A percentile compares a stretch with the other conserved stretches of the same genome.
Conservation (phyloP, 92 coral and sea anemone species). For the Muricea muricata region DNA sequence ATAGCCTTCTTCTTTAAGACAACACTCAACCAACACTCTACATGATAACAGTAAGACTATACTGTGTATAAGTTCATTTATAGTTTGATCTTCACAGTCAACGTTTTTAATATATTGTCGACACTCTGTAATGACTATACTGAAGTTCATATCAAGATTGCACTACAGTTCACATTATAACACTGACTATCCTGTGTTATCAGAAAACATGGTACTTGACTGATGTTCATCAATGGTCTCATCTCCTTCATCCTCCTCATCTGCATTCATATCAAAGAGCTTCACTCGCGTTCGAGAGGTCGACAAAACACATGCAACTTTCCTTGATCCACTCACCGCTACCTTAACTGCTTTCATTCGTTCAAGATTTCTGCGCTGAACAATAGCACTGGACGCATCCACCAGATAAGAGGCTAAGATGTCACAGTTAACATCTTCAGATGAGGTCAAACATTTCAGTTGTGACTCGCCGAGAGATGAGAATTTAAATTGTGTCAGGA, state of each 20-base stretch:
- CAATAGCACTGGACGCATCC: constrained; percentile 37
- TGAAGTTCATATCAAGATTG: too few species aligned
- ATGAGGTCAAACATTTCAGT: constrained; percentile 13
- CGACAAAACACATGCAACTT: constrained; percentile 89
- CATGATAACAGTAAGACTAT: too few species aligned
- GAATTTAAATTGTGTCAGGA: constrained; percentile 2
- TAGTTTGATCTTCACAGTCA: too few species aligned
- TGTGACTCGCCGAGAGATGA: constrained; percentile 21
- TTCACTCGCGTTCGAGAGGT: constrained; percentile 73
- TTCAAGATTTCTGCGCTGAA: constrained; percentile 75
- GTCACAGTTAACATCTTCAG: background rate
- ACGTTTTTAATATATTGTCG: too few species aligned
- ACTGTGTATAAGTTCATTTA: too few species aligned
- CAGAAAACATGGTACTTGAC: constrained; percentile 22
- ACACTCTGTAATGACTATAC: too few species aligned
- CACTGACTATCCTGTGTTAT: background rate
- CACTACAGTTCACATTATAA: too few species aligned
- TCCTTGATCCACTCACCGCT: constrained; percentile 90
- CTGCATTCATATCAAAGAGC: constrained; percentile 97
- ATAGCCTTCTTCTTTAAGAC: too few species aligned
- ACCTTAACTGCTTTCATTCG: constrained; percentile 79
- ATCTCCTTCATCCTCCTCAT: constrained; percentile 92
- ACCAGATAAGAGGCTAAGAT: background rate
- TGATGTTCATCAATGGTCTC: constrained; percentile 48
- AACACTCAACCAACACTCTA: too few species aligned